Evolutionary conservation across 1,140 invertebrate species (phyloP).

Genomic region (Drosophila bocki): DNA sequence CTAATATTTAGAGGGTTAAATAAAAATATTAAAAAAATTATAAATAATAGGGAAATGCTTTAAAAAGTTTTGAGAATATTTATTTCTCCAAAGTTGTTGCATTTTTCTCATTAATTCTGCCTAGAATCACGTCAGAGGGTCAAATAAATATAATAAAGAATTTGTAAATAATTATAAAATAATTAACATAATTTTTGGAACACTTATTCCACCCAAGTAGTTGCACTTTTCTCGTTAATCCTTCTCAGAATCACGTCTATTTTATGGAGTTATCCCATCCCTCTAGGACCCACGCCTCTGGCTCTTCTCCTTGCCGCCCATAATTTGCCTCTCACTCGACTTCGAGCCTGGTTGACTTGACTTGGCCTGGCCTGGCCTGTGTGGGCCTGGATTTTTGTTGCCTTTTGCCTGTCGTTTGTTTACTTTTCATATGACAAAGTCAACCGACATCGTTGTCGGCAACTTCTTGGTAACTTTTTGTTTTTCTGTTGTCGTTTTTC

Average conservation of each 20-base stretch:
- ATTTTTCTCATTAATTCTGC: too few relatives aligned
- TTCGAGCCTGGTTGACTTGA: conserved; percentile 18
- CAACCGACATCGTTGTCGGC: conserved; percentile 73
- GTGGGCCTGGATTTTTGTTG: conserved; percentile 62
- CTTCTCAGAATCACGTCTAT: too few relatives aligned
- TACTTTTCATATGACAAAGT: conserved; percentile 83
- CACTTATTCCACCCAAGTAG: background rate
- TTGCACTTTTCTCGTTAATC: background rate
- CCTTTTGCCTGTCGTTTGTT: conserved; percentile 80
- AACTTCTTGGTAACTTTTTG: conserved; percentile 75
- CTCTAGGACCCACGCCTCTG: conserved; percentile 32
- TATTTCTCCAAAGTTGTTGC: background rate
- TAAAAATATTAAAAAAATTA: background rate
- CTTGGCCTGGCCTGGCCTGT: conserved; percentile 33
- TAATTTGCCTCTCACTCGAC: conserved; percentile 15
- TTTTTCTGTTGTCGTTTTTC: conserved; percentile 35
- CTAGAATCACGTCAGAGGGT: too few relatives aligned
- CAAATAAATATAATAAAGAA: background rate
- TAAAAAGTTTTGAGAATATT: background rate
- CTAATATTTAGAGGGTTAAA: background rate
- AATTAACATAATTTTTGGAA: fast-evolving
- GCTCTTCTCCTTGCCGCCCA: conserved; percentile 7
- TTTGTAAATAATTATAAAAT: background rate
- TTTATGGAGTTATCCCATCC: background rate
- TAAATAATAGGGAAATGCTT: background rate